Evolutionary conservation across 2,797 vertebrate species (phyloP), one percentile per base, ranked within the genome.

Genomic region (Myotis pilosus): DNA sequence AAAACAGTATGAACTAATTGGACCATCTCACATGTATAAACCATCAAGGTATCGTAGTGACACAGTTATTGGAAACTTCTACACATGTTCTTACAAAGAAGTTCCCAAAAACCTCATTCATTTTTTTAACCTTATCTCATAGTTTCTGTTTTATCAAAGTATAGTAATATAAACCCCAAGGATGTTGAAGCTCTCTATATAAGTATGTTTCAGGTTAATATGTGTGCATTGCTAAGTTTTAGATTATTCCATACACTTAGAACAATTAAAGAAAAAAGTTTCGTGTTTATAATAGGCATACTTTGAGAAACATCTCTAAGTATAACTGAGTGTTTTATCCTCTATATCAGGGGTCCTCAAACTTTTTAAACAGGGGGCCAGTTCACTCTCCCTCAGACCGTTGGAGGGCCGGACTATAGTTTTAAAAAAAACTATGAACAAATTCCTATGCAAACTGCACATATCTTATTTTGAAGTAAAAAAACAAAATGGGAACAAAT

Each of bases 141-240:
- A 80, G 4, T 76, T 92, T 2, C 12, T 89, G 2, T 55, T 69
- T 62, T 81, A 62, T 38, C 47, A 12, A 92, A 82, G 25, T 57
- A n/a, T 72, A 33, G 3, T 89, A 7, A 19, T 83, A 12, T 9
- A 41, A 76, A 55, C 15, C 15, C 49, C 8, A 15, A 87, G 55
- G 7, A 23, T 47, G 8, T 22, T 68, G 49, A 89, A 91, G 5
- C 23, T 74, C 1, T 86, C 11, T 5, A 19, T 74, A 38, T 23
- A 86, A 85, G 10, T 78, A 69, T 84, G 71, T 91, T 95, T 66
- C 17, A 94, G 17, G 20, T 89, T 93, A 44, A 55, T 64, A 75
- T 64, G 51, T 11, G 1, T 78, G 0, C 5, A 72, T 64, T 91
- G 55, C 17, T 60, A 66, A 87, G 22, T 47, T 55, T 64, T 85